A percentile compares a stretch with the other conserved stretches of the same genome.
Conservation (phyloP, 1,140 invertebrate species). For the Sitobion miscanthi region DNA sequence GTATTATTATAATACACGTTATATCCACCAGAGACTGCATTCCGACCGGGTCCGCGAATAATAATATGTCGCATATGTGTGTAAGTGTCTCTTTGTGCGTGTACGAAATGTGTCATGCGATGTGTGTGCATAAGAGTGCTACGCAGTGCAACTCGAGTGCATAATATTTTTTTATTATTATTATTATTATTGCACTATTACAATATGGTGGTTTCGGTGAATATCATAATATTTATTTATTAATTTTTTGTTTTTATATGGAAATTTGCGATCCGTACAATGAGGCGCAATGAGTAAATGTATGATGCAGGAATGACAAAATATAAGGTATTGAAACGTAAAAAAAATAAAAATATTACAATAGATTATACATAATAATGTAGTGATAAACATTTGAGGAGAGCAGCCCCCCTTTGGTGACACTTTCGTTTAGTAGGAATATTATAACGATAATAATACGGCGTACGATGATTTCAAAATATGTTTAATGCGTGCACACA, state of each 20-base stretch:
- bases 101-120: neutral
- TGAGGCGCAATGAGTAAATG: too few species aligned
- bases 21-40: neutral
- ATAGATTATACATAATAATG: too few species aligned
- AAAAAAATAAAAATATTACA: too few species aligned
- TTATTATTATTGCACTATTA: neutral
- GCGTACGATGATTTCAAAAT: neutral
- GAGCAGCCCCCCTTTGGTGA: too few species aligned
- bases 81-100: neutral
- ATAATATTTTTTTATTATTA: neutral
- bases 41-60: neutral
- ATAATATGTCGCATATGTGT: neutral
- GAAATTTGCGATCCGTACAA: too few species aligned
- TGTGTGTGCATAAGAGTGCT: neutral
- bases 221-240: neutral
- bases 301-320: too few species aligned
- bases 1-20: neutral
- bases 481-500: neutral
- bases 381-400: too few species aligned
- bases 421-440: too few species aligned
- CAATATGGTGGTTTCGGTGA: too few species aligned
- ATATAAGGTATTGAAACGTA: too few species aligned
- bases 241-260: too few species aligned
- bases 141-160: neutral
- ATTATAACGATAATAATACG: too few species aligned